Conservation (phyloP, 2,113 vertebrate genomes). For the Oriolus oriolus region DNA sequence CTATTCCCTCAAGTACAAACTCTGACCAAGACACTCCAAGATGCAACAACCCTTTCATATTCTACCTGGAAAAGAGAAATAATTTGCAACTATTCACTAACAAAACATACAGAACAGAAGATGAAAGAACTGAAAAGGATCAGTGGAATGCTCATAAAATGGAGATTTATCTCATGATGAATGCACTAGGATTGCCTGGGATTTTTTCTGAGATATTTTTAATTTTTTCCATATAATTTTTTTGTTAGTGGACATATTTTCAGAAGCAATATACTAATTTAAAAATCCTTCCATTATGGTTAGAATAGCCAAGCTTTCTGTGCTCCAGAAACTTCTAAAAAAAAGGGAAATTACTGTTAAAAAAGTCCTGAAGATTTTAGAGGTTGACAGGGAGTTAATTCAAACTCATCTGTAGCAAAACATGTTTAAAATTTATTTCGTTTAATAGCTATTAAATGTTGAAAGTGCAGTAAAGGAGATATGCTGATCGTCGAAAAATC, state of each 20-base stretch:
- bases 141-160: background rate
- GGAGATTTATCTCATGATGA: background rate
- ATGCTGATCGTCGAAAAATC: background rate
- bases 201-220: conserved; percentile 1
- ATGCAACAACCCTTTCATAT: background rate
- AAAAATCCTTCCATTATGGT: background rate
- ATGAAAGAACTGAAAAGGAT: background rate
- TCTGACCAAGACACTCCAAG: background rate
- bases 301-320: background rate
- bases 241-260: background rate
- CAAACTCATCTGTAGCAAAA: background rate
- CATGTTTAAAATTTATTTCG: background rate
- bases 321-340: background rate
- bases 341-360: background rate
- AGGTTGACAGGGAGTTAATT: background rate
- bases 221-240: background rate
- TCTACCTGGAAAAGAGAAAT: background rate
- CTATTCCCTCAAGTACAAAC: background rate
- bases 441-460: background rate
- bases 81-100: background rate
- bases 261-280: background rate
- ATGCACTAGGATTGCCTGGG: background rate
- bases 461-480: background rate
- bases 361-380: background rate
- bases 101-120: background rate